These are phyloP conservation scores for Scrobipalpa costella DNA, from an alignment of 2,888 invertebrate genomes.

Conservation along the genomic window DNA sequence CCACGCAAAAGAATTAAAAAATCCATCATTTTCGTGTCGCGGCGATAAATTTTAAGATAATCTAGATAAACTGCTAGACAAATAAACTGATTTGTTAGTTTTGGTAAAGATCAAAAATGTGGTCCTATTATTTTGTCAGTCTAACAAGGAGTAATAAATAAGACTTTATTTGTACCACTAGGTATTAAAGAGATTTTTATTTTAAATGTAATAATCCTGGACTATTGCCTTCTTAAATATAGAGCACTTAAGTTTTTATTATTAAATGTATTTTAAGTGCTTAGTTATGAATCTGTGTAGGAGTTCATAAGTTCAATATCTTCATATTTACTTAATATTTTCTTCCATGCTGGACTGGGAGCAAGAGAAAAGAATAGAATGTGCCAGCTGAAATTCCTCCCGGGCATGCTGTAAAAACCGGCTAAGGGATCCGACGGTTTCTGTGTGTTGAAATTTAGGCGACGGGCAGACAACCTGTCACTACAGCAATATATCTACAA, in stretches of 20 bases:
- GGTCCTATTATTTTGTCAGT: constrained; percentile 23
- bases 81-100: constrained; percentile 22
- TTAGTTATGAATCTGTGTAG: no score
- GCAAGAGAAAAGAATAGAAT: no score
- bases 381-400: no score
- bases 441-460: no score
- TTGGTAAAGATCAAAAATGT: constrained; percentile 23
- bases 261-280: not conserved
- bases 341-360: no score
- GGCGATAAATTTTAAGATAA: constrained; percentile 9
- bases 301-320: no score
- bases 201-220: not conserved
- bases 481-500: no score
- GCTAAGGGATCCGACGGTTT: no score
- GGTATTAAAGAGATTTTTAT: not conserved
- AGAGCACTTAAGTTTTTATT: not conserved
- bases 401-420: no score
- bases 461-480: no score
- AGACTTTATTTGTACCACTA: constrained; percentile 17
- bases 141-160: constrained; percentile 20
- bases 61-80: constrained; percentile 19
- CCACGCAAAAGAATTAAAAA: not conserved
- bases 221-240: not conserved
- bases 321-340: no score
- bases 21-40: constrained; percentile 15